A percentile compares a stretch with the other conserved stretches of the same genome.
Conservation (phyloP, 1,140 invertebrate species). For the Coptotermes formosanus region DNA sequence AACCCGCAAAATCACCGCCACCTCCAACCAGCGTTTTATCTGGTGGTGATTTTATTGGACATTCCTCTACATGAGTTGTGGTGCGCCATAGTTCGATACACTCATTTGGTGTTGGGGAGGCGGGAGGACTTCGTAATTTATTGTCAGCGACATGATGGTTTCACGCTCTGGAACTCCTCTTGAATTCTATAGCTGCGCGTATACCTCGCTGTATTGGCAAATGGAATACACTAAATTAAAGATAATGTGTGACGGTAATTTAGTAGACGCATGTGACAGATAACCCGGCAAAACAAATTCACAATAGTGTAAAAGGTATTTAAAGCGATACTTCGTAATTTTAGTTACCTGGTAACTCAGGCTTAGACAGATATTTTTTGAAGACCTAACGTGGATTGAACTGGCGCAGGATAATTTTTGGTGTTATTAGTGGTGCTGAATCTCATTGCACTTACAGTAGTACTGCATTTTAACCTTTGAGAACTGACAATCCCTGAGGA, state of each 20-base stretch:
- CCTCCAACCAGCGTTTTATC: not conserved
- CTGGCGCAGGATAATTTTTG: no score
- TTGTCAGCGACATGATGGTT: not conserved
- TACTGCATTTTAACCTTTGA: no score
- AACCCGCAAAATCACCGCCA: not conserved
- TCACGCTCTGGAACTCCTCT: not conserved
- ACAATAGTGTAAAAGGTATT: no score
- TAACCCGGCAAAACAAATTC: no score
- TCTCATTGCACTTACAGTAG: no score
- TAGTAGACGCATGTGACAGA: not conserved
- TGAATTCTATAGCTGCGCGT: not conserved
- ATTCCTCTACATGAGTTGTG: not conserved
- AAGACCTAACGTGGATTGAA: no score
- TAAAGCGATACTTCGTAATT: no score
- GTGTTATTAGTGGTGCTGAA: no score
- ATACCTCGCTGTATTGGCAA: not conserved
- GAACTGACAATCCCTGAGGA: no score
- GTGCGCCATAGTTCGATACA: not conserved
- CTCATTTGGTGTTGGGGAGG: not conserved
- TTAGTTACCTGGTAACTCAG: no score
- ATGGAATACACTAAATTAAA: not conserved
- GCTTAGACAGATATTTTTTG: no score
- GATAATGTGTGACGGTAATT: not conserved
- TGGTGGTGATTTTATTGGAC: not conserved
- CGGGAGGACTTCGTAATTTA: not conserved